Conservation (phyloP, 1,140 invertebrate genomes). For the Coptotermes formosanus region DNA sequence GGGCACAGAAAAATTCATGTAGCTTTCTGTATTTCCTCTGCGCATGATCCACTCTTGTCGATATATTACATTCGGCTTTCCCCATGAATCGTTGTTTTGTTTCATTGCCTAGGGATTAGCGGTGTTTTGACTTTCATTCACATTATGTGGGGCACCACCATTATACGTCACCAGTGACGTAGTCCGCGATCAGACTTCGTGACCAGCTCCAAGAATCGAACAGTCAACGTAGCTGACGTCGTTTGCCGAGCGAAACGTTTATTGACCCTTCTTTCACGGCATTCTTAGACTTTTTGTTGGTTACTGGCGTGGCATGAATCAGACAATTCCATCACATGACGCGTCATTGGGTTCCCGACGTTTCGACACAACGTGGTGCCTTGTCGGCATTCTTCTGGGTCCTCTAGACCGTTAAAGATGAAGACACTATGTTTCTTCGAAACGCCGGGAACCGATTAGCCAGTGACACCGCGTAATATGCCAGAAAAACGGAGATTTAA, state of each 20-base stretch:
- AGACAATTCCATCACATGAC: no score
- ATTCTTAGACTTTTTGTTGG: not conserved
- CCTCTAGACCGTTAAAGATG: no score
- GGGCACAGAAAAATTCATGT: no score
- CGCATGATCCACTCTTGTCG: not conserved
- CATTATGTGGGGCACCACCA: not conserved
- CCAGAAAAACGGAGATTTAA: no score
- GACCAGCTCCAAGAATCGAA: not conserved
- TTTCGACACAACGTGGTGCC: no score
- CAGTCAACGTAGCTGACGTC: not conserved
- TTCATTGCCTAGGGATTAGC: not conserved
- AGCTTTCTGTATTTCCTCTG: not conserved
- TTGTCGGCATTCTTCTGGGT: no score
- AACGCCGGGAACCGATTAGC: no score
- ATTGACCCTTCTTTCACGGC: not conserved
- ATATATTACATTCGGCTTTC: not conserved
- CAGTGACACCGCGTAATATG: no score
- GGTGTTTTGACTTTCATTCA: constrained; percentile 7
- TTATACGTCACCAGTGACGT: not conserved
- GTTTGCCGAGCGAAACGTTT: not conserved
- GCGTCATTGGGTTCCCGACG: no score
- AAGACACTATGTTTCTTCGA: no score
- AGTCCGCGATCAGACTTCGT: not conserved
- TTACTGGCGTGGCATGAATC: no score
- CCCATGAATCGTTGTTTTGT: not conserved